A percentile compares a stretch with the other conserved stretches of the same genome.
Conservation (phyloP, 2,797 vertebrate species). For the Periophthalmus magnuspinnatus region DNA sequence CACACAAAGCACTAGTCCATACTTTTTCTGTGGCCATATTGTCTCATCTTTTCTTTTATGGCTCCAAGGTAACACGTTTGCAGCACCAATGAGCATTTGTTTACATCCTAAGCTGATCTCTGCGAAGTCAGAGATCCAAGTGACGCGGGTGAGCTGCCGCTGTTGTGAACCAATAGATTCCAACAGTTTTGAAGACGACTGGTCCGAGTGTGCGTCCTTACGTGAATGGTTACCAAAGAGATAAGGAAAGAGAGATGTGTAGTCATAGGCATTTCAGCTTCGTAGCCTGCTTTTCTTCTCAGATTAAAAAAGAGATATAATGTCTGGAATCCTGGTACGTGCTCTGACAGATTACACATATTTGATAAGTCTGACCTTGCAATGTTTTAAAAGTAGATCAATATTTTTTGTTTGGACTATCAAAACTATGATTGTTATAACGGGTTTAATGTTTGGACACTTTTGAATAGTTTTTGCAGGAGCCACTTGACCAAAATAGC, state of each 20-base stretch:
- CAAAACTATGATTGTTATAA: neutral
- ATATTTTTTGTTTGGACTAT: neutral
- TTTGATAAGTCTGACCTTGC: neutral
- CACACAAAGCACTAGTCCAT: constrained; percentile 10
- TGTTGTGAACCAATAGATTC: constrained; percentile 19
- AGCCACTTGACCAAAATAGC: neutral
- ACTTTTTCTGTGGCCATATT: constrained; percentile 3
- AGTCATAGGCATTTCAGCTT: constrained; percentile 15
- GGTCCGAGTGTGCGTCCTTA: constrained; percentile 11
- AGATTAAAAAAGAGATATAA: constrained; percentile 4
- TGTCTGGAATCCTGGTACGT: neutral
- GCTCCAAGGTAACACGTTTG: constrained; percentile 8
- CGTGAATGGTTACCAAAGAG: constrained; percentile 22
- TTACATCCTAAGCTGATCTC: constrained; percentile 1
- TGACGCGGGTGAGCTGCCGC: constrained; percentile 20
- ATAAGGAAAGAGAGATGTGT: constrained; percentile 1
- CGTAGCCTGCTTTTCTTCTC: constrained; percentile 29
- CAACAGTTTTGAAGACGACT: neutral
- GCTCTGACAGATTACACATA: neutral
- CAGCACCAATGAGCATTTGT: constrained; percentile 15
- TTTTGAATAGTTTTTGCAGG: neutral
- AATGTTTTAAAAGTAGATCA: constrained; percentile 7
- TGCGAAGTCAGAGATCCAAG: neutral
- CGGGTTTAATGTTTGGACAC: neutral
- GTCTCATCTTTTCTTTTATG: constrained; percentile 10